Conservation (phyloP, 2,113 vertebrate species). For the Collichthys lucidus region DNA sequence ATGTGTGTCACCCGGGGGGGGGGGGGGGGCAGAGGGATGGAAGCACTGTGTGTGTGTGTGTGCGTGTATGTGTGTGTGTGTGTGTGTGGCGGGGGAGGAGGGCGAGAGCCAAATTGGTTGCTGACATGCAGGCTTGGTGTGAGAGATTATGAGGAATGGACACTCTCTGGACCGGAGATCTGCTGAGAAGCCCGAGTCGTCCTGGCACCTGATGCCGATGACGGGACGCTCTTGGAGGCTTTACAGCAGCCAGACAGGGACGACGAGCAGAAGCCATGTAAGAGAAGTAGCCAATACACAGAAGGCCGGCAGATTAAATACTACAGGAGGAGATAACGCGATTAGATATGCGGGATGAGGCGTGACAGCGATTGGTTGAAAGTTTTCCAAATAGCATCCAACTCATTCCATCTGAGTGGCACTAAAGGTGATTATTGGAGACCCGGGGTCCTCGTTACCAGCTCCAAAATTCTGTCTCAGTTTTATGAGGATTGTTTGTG, state of each 20-base stretch:
- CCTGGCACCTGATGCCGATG: background rate
- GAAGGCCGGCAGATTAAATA: background rate
- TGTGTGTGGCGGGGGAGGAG: background rate
- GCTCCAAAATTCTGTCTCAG: no score
- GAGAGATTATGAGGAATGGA: conserved; percentile 53
- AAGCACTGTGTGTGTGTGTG: background rate
- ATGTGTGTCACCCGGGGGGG: conserved; percentile 8
- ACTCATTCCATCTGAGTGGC: background rate
- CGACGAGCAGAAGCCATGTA: background rate
- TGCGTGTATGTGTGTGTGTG: background rate
- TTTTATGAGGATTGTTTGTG: no score
- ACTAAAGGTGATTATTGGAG: no score
- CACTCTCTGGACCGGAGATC: conserved; percentile 34
- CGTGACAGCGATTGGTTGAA: background rate
- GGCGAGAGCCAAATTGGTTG: conserved; percentile 28
- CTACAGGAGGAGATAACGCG: background rate
- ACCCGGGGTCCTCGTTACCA: no score
- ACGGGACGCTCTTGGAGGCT: background rate
- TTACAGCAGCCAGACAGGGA: background rate
- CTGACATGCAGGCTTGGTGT: conserved; percentile 40
- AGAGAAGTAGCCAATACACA: background rate
- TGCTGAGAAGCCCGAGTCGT: conserved; percentile 14
- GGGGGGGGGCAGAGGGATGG: background rate
- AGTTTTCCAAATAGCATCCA: background rate
- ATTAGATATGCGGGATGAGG: background rate